A percentile compares a stretch with the other conserved stretches of the same genome.
These are phyloP conservation scores for Bradysia coprophila DNA, from an alignment of 1,140 invertebrate genomes.

Conservation along the genomic window DNA sequence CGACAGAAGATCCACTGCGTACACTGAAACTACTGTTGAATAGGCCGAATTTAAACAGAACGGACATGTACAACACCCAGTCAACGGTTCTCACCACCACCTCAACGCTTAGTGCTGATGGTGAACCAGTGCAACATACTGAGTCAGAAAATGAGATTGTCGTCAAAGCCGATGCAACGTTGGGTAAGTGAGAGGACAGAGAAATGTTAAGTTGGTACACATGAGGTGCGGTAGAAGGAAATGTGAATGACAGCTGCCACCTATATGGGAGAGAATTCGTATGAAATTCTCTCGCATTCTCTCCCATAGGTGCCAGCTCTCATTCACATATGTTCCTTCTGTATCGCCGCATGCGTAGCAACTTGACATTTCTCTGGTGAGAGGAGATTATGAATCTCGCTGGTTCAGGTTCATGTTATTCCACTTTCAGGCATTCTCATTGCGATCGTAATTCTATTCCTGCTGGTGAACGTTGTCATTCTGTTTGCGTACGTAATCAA, in stretches of 20 bases:
- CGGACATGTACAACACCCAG: neutral
- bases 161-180: conserved; percentile 28
- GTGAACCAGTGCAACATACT: neutral
- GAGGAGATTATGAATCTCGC: too few relatives aligned
- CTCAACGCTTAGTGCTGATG: neutral
- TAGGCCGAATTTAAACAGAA: conserved; percentile 6
- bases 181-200: too few relatives aligned
- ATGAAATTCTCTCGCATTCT: too few relatives aligned
- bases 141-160: conserved; percentile 6
- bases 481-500: conserved; percentile 16
- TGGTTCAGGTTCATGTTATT: too few relatives aligned
- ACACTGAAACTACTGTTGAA: conserved; percentile 17
- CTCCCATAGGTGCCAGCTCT: too few relatives aligned
- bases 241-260: too few relatives aligned
- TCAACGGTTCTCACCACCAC: neutral
- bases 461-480: conserved; percentile 54
- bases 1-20: conserved; percentile 17
- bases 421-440: conserved; percentile 57
- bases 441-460: conserved; percentile 54
- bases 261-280: too few relatives aligned
- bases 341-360: too few relatives aligned
- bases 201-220: too few relatives aligned
- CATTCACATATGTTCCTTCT: too few relatives aligned
- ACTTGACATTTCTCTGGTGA: too few relatives aligned
- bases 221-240: too few relatives aligned